Evolutionary conservation across 2,888 invertebrate species (phyloP).

Genomic region (Melieria picta): DNA sequence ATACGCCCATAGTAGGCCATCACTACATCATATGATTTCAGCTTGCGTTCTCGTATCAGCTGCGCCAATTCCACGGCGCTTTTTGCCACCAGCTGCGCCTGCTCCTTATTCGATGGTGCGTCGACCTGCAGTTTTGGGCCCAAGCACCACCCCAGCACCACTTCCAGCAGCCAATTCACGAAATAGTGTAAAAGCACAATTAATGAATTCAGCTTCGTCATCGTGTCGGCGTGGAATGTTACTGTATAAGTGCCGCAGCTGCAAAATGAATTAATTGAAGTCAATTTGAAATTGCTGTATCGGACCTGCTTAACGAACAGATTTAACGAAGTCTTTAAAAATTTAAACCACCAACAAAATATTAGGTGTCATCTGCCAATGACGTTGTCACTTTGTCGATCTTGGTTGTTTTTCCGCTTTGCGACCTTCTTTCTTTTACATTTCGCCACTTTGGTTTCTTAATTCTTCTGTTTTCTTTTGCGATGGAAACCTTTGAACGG

Average conservation of each 20-base stretch:
- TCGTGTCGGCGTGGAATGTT: background rate
- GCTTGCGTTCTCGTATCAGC: conserved; percentile 73
- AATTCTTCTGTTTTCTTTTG: background rate
- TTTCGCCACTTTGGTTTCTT: too few relatives aligned
- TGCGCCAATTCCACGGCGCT: conserved; percentile 76
- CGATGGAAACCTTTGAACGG: background rate
- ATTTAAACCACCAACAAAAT: too few relatives aligned
- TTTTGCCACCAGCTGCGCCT: conserved; percentile 66
- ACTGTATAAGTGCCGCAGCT: too few relatives aligned
- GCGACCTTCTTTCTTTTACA: too few relatives aligned
- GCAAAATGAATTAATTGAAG: too few relatives aligned
- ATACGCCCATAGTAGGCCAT: conserved; percentile 81
- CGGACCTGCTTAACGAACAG: too few relatives aligned
- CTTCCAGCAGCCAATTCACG: conserved; percentile 55
- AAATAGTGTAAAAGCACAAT: conserved; percentile 22
- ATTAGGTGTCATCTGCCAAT: too few relatives aligned
- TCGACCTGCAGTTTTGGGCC: conserved; percentile 56
- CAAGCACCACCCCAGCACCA: conserved; percentile 57
- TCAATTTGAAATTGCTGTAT: too few relatives aligned
- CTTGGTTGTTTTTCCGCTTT: too few relatives aligned
- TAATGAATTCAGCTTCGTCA: too few relatives aligned
- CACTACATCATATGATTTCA: conserved; percentile 78
- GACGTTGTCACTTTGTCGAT: too few relatives aligned
- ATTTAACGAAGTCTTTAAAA: too few relatives aligned
- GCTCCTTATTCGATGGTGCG: conserved; percentile 47